phyloP scores from a whole-genome alignment of 2,113 vertebrate species.

The Phrynosoma blainvillii region DNA sequence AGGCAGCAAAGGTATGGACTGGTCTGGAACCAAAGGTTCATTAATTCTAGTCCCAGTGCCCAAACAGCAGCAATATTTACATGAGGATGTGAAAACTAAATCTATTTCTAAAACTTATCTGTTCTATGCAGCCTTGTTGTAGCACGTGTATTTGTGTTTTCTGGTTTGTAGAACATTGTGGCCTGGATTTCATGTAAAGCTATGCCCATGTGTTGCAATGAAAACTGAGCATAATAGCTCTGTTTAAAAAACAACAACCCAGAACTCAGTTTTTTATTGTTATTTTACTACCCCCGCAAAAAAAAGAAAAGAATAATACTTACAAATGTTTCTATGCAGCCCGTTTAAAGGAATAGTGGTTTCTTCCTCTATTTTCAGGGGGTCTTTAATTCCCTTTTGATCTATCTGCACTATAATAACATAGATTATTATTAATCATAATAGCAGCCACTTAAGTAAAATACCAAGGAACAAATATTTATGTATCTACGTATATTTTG shows the following conservation, averaged over 20 bases:
- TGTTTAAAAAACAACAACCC: too few species aligned
- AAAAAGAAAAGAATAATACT: background rate
- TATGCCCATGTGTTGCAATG: too few species aligned
- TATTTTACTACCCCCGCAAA: background rate
- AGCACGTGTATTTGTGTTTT: background rate
- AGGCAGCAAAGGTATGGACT: background rate
- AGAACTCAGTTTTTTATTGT: too few species aligned
- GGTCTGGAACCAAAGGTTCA: background rate
- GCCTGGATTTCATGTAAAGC: too few species aligned
- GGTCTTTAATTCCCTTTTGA: conserved; percentile 14
- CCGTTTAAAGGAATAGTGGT: background rate
- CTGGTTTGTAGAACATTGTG: too few species aligned
- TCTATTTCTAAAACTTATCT: background rate
- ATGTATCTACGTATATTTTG: background rate
- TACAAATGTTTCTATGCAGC: background rate
- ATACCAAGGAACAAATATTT: conserved; percentile 7
- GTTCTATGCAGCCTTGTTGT: background rate
- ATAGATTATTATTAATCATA: conserved; percentile 28
- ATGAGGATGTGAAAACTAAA: background rate
- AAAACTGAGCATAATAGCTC: too few species aligned
- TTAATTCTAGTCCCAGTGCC: background rate
- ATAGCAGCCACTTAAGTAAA: background rate
- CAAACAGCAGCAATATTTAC: background rate
- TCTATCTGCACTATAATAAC: conserved; percentile 5
- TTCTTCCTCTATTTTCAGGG: background rate